phyloP scores from a whole-genome alignment of 2,888 invertebrate species.

The Tenthredo scrophulariae region DNA sequence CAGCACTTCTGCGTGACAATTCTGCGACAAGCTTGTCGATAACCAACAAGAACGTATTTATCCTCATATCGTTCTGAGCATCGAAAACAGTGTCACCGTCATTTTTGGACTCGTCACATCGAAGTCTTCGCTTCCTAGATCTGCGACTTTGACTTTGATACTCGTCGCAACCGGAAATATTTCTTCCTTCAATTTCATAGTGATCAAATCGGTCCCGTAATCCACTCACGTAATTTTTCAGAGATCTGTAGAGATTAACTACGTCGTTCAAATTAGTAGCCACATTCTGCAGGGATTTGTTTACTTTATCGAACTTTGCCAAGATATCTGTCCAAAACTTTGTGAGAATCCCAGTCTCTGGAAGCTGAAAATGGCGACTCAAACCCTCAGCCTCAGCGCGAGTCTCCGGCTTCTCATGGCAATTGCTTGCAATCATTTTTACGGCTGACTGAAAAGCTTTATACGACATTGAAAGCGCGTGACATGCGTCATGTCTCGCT shows the following conservation, averaged over 20 bases:
- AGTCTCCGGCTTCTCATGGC: slow-evolving; percentile 36
- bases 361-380: slow-evolving; percentile 24
- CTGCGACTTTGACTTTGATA: slow-evolving; percentile 15
- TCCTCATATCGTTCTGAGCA: slow-evolving; percentile 3
- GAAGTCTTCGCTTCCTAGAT: slow-evolving; percentile 3
- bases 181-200: slow-evolving; percentile 25
- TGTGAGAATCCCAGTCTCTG: slow-evolving; percentile 19
- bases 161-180: slow-evolving; percentile 24
- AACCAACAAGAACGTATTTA: slow-evolving; percentile 21
- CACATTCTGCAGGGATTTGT: slow-evolving; percentile 23
- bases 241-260: slow-evolving; percentile 1
- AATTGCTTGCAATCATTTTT: slow-evolving; percentile 26
- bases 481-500: slow-evolving; percentile 29
- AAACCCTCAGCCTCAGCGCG: slow-evolving; percentile 37
- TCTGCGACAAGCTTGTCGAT: slow-evolving; percentile 14
- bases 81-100: slow-evolving; percentile 2
- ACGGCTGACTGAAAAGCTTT: slow-evolving; percentile 36
- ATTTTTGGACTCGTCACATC: slow-evolving; percentile 13
- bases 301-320: slow-evolving; percentile 16
- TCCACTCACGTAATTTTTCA: slow-evolving; percentile 20
- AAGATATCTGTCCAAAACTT: slow-evolving; percentile 24
- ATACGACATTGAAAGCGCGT: slow-evolving; percentile 13
- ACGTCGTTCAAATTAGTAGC: slow-evolving; percentile 26
- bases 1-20: not conserved
- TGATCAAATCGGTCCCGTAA: slow-evolving; percentile 33